Evolutionary conservation across 2,113 vertebrate species (phyloP), one percentile per base, ranked within the genome.

Genomic region (Eudyptes chrysolophus): DNA sequence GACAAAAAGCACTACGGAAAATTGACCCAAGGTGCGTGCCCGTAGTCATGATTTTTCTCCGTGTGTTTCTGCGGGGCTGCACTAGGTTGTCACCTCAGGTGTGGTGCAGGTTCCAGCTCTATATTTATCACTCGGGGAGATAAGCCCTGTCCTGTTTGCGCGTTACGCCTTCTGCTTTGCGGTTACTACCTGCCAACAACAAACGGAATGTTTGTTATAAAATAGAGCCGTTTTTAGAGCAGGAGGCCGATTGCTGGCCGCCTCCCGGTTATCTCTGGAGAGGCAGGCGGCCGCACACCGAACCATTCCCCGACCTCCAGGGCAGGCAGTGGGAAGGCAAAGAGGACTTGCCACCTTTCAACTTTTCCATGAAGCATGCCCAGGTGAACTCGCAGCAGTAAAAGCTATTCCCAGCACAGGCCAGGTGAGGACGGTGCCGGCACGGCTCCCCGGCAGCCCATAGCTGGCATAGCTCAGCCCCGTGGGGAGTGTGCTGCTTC

Each of bases 271-370:
- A 60, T 27, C 48, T 72, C 57, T 0, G 1, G 19, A 89, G 25
- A 30, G 52, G 36, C 36, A 25, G 18, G 32, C 2, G 2, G 66
- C 54, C 2, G 0, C 27, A 32, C 72, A 51, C 27, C 2, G 0
- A 84, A 74, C 21, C 20, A 48, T 84, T 58, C 38, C 49, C 36
- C 0, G 1, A 40, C 42, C 34, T 69, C 55, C n/a, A 6, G 22
- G n/a, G 40, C 49, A 74, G 34, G 55, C 0, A 0, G 10, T 24
- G 48, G 48, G 54, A 87, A 64, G 24, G 54, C 4, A 3, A 57
- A 76, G 78, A 25, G 38, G 66, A 80, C 52, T 83, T 88, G 75
- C 72, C 70, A 44, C 29, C 71, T 49, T 46, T 30, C 48, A 92
- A 46, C 36, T 79, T 89, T 94, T 70, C 82, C 61, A 11, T 36